A percentile compares a stretch with the other conserved stretches of the same genome.
Evolutionary conservation across 92 coral and sea anemone species (phyloP).

Genomic region (Zoanthus gigantus): DNA sequence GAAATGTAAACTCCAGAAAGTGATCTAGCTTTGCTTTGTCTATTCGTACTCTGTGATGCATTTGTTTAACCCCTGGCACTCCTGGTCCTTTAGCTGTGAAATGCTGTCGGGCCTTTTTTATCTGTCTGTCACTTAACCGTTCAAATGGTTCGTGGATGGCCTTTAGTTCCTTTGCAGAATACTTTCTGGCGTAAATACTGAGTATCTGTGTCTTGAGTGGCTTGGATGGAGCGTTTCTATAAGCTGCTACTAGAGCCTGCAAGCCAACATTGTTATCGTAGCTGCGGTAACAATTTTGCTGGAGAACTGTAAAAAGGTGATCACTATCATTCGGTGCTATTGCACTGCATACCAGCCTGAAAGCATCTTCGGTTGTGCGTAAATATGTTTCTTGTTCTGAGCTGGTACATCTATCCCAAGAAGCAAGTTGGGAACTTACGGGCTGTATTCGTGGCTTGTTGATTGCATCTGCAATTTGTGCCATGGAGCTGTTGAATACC

Average conservation of each 20-base stretch:
- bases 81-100: conserved; percentile 62
- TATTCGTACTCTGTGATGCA: conserved; percentile 62
- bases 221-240: conserved; percentile 52
- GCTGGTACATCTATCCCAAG: conserved; percentile 57
- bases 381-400: conserved; percentile 45
- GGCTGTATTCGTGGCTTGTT: conserved; percentile 62
- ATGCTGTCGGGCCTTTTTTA: conserved; percentile 65
- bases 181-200: conserved; percentile 62
- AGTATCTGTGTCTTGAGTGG: conserved; percentile 58
- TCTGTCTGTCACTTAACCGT: conserved; percentile 61
- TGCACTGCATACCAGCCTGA: conserved; percentile 53
- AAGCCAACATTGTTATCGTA: conserved; percentile 42
- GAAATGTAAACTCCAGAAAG: conserved; percentile 56
- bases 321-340: conserved; percentile 63
- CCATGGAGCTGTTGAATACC: conserved; percentile 50
- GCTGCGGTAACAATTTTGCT: conserved; percentile 19
- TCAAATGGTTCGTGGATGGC: conserved; percentile 60
- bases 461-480: conserved; percentile 49
- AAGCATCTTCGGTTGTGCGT: conserved; percentile 62
- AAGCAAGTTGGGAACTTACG: conserved; percentile 38
- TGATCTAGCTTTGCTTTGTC: conserved; percentile 60
- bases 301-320: conserved; percentile 46
- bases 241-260: conserved; percentile 61
- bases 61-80: conserved; percentile 40
- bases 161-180: conserved; percentile 50